phyloP scores from a whole-genome alignment of 2,113 vertebrate genomes.

The Apodemus speciosus region DNA sequence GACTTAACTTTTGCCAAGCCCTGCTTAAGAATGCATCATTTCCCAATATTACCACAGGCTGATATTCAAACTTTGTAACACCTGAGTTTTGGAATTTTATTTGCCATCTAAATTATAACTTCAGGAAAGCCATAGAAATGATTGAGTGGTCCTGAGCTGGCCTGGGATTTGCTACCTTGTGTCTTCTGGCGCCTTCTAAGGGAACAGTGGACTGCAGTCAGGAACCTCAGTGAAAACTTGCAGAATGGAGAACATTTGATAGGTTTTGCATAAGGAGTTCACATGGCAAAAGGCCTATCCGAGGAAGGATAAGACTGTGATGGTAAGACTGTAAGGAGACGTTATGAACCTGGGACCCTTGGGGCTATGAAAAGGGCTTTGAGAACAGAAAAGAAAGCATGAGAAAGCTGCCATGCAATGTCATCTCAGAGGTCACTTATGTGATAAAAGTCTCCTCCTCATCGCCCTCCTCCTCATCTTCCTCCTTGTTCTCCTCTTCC shows the following conservation, averaged over 20 bases:
- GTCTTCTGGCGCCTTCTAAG: too few species aligned
- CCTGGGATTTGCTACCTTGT: not conserved
- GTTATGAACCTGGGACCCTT: not conserved
- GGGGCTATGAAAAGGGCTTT: not conserved
- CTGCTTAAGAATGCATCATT: not conserved
- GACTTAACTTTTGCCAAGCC: not conserved
- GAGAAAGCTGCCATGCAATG: accelerated
- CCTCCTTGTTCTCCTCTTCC: not conserved
- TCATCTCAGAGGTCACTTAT: not conserved
- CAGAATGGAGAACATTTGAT: not conserved
- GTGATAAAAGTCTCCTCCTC: not conserved
- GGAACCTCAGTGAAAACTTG: not conserved
- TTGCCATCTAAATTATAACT: not conserved
- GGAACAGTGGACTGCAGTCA: not conserved
- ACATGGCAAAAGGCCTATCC: not conserved
- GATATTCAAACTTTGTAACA: not conserved
- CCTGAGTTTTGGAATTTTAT: too few species aligned
- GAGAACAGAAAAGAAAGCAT: not conserved
- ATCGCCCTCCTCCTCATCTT: not conserved
- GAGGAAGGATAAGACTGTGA: not conserved
- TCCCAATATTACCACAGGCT: not conserved
- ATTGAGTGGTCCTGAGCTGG: not conserved
- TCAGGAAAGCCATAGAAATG: not conserved
- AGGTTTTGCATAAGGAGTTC: not conserved
- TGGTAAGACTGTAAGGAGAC: not conserved